Evolutionary conservation across 2,888 invertebrate species (phyloP), one percentile per base, ranked within the genome.

Genomic region (Atrina japonica): DNA sequence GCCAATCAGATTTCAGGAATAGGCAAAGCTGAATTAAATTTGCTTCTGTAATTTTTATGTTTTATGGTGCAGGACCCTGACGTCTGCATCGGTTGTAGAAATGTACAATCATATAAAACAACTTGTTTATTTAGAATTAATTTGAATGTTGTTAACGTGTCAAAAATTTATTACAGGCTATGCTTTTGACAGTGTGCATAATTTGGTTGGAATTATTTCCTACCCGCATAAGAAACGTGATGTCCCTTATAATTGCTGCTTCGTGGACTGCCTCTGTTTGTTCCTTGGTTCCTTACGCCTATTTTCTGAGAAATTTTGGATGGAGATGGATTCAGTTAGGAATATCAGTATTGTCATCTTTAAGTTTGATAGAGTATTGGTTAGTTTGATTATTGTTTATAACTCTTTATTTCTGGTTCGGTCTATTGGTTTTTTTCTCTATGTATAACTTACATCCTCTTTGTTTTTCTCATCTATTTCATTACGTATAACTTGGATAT

Each of bases 291-390:
- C 25, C 43, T n/a, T 40, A 41, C 2, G 59, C 59, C 1, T 59
- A 25, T 27, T 11, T 59, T 2, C 43, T 59, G 18, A 23, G 25
- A 25, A 41, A 41, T 23, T 59, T 41, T 27, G 43, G 43, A 40
- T 59, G 59, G 59, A 59, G 59, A 43, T 25, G 21, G 21, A 21
- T 59, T 14, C 59, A 59, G 18, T 16, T 59, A 41, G 59, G 41
- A 14, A n/a, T 59, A 25, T 41, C 59, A 5, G 1, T 59, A 21
- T 40, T 43, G 5, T 59, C 59, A 59, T 21, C 43, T 27, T 3
- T 59, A 9, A 43, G 41, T 21, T 1, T 59, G 6, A 23, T 43
- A 21, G 59, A 59, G 23, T 40, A 40, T 59, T 43, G 40, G 59
- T 59, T 23, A 59, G 59, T 43, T 41, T 14, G 1, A 41, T 11